Conservation (phyloP, 2,888 invertebrate genomes). For the Hirtodrosophila histrioides region DNA sequence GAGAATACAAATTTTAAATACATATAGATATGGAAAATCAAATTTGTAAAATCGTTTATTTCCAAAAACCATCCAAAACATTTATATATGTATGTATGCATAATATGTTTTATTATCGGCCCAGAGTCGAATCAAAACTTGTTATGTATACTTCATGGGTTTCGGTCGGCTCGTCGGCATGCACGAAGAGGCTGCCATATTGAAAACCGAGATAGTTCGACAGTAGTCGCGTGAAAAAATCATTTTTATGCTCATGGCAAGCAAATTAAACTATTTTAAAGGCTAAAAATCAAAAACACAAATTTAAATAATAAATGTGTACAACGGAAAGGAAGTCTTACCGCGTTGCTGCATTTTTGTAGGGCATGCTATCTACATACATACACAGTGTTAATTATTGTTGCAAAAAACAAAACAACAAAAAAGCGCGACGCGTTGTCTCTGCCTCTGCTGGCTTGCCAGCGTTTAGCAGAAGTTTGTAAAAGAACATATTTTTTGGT, state of each 20-base stretch:
- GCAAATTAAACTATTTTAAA: slow-evolving; percentile 1
- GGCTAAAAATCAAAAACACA: background rate
- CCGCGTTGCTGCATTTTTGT: slow-evolving; percentile 1
- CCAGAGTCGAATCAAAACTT: slow-evolving; percentile 28
- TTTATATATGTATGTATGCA: background rate
- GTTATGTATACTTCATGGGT: slow-evolving; percentile 52
- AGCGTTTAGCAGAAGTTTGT: slow-evolving; percentile 19
- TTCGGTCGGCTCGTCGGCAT: slow-evolving; percentile 28
- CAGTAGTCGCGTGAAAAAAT: slow-evolving; percentile 66
- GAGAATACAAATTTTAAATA: no score
- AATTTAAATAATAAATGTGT: slow-evolving; percentile 1
- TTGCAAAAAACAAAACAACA: slow-evolving; percentile 28
- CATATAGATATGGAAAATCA: background rate
- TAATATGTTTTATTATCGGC: slow-evolving; percentile 40
- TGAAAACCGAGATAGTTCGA: slow-evolving; percentile 51
- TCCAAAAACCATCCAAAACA: background rate
- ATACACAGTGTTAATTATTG: slow-evolving; percentile 24
- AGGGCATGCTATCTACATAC: slow-evolving; percentile 17
- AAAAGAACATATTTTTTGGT: slow-evolving; percentile 8
- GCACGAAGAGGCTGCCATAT: slow-evolving; percentile 77
- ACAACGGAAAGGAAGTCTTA: slow-evolving; percentile 21
- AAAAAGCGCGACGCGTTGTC: slow-evolving; percentile 43
- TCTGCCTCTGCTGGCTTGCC: slow-evolving; percentile 5
- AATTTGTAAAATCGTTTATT: background rate
- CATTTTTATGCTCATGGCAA: slow-evolving; percentile 12